Conservation (phyloP, 1,140 invertebrate genomes). For the Schlechtendalia chinensis region DNA sequence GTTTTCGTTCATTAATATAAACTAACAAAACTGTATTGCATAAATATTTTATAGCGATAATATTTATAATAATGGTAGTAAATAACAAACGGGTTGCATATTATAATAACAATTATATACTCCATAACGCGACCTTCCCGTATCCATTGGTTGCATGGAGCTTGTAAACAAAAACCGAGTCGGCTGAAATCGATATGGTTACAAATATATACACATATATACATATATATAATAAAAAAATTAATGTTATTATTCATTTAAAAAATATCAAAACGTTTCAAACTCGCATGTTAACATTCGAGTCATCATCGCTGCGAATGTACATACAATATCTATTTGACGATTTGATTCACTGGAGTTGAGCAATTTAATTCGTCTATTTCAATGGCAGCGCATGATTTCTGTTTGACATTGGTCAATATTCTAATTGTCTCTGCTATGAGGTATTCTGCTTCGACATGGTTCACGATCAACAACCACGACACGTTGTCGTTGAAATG, state of each 20-base stretch:
- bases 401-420: conserved; percentile 17
- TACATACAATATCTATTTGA: no score
- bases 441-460: not conserved
- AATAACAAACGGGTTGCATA: conserved; percentile 29
- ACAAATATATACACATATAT: not conserved
- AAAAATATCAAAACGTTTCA: no score
- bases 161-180: not conserved
- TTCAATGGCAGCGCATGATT: conserved; percentile 9
- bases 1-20: not conserved
- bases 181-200: not conserved
- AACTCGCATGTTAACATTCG: no score
- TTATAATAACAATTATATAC: not conserved
- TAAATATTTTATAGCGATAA: conserved; percentile 3
- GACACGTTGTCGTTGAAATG: conserved; percentile 16
- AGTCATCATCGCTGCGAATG: no score
- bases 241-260: no score
- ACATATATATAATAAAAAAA: not conserved
- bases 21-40: not conserved
- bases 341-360: not conserved
- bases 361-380: conserved; percentile 1
- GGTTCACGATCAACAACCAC: conserved; percentile 18
- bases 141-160: not conserved
- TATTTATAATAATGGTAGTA: not conserved
- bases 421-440: conserved; percentile 6
- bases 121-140: not conserved